Evolutionary conservation across 2,888 invertebrate species (phyloP).

Genomic region (Spialia ferax): DNA sequence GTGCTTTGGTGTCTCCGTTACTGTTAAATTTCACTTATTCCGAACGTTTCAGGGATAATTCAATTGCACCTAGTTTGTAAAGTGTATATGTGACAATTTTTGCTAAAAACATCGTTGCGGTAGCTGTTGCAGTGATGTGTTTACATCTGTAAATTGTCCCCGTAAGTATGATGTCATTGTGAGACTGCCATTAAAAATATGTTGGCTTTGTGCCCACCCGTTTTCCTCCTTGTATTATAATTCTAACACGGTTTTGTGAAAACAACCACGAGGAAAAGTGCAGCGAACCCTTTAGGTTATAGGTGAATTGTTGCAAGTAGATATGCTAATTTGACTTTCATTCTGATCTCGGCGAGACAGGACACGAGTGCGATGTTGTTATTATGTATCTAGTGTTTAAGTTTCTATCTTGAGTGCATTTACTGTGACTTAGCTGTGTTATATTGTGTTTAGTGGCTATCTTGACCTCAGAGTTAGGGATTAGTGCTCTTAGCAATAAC

Average conservation of each 20-base stretch:
- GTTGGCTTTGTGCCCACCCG: constrained; percentile 85
- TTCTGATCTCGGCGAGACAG: constrained; percentile 47
- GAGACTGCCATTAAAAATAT: constrained; percentile 77
- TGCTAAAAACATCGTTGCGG: constrained; percentile 58
- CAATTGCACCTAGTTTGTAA: constrained; percentile 46
- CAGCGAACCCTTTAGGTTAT: constrained; percentile 74
- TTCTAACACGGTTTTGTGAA: constrained; percentile 68
- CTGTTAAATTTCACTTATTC: constrained; percentile 63
- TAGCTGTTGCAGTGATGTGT: constrained; percentile 76
- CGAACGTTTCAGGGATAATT: constrained; percentile 48
- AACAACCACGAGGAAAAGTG: constrained; percentile 72
- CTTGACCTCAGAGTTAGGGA: constrained; percentile 9
- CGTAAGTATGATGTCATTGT: constrained; percentile 86
- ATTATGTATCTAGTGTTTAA: constrained; percentile 32
- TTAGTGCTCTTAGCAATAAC: neutral
- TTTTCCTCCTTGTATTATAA: constrained; percentile 77
- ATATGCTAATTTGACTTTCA: constrained; percentile 60
- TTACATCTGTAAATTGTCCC: constrained; percentile 80
- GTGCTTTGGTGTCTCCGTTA: constrained; percentile 75
- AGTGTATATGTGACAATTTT: constrained; percentile 55
- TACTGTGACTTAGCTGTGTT: constrained; percentile 15
- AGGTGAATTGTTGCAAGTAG: constrained; percentile 64
- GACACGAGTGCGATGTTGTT: constrained; percentile 26
- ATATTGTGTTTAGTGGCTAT: constrained; percentile 21
- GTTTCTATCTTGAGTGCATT: constrained; percentile 23